phyloP scores from a whole-genome alignment of 2,113 vertebrate species.

The Callospermophilus lateralis region DNA sequence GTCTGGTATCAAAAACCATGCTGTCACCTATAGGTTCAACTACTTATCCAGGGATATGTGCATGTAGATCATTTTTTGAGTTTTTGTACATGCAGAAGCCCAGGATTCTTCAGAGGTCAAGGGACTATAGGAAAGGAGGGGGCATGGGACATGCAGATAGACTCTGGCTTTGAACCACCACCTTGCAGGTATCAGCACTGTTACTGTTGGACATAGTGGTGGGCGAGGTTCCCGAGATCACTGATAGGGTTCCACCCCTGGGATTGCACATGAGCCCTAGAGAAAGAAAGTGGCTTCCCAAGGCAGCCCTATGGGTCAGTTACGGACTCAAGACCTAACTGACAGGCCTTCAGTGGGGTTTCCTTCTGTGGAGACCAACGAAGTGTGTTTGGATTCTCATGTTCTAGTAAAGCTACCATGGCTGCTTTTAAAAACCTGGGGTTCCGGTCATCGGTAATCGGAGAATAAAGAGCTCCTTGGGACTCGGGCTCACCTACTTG shows the following conservation, averaged over 20 bases:
- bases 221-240: neutral
- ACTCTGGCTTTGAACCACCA: neutral
- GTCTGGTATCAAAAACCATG: neutral
- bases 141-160: neutral
- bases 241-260: neutral
- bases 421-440: neutral
- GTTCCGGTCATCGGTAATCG: neutral
- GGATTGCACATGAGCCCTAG: neutral
- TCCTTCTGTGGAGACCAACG: neutral
- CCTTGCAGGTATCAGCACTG: neutral
- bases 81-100: neutral
- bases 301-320: neutral
- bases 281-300: neutral
- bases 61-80: neutral
- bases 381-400: neutral
- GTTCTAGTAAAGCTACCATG: neutral
- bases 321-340: neutral
- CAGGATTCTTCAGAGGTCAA: neutral
- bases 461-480: neutral
- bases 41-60: neutral
- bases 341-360: neutral
- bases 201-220: neutral
- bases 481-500: neutral
- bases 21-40: neutral
- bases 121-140: neutral